Evolutionary conservation across 2,888 invertebrate genomes (phyloP), one percentile per base, ranked within the genome.

Genomic region (Cheilosia grossa): DNA sequence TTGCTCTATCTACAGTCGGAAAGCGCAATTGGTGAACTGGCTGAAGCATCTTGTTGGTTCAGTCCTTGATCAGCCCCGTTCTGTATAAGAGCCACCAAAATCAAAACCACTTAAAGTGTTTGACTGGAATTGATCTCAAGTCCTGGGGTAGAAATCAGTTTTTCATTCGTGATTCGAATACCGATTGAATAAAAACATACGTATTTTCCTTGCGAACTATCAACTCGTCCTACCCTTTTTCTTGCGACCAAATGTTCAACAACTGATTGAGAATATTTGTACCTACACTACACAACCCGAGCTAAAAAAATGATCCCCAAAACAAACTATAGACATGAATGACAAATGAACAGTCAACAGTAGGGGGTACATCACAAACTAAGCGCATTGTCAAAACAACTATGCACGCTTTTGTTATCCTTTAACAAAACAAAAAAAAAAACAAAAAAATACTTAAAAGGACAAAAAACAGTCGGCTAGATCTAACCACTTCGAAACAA

Each of bases 391-490:
- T 75, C 85, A 85, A 80, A 85, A 85, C 66, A 85, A 70, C 80
- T 49, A 64, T 21, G 64, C 70, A 75, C 44, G 56, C 73, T 66
- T 77, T 72, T 75, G 75, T 78, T 66, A 3, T 17, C 10, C 21
- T n/a, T 27, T 13, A 37, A 13, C 13, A 37, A 4, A 37, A 58
- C 27, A 2, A 3, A 3, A 24, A 24, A 3, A 24, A 24, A 2
- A 24, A 27, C 13, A 72, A 51, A 53, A 10, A 73, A 37, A 40
- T 9, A 7, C 24, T 13, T 17, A 51, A 79, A 75, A 80, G 59
- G 75, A 80, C 59, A 67, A 75, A 67, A 85, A 85, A 66, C 80
- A 63, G 53, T 85, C 85, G 80, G 80, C 67, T 77, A 80, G 69
- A 80, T 85, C 80, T 72, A 24, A 79, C 51, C 64, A 80, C 59